phyloP scores from a whole-genome alignment of 2,888 invertebrate genomes.

The Rotaria macrura region DNA sequence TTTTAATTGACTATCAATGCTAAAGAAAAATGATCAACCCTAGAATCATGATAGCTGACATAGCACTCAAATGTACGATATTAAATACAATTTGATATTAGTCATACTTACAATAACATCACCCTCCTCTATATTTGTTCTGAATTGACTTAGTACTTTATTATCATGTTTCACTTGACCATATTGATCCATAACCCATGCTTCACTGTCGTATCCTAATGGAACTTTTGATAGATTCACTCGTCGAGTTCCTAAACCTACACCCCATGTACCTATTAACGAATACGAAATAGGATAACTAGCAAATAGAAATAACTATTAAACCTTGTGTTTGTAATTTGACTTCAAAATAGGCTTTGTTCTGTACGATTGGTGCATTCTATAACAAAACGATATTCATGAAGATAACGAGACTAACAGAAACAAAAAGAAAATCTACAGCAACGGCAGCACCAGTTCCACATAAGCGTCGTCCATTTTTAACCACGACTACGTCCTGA shows the following conservation, averaged over 20 bases:
- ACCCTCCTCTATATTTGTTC: constrained; percentile 68
- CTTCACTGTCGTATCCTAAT: constrained; percentile 72
- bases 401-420: neutral
- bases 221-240: constrained; percentile 74
- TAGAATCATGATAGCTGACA: no score
- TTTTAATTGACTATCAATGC: no score
- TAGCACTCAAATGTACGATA: no score
- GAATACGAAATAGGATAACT: neutral
- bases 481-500: constrained; percentile 86
- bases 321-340: constrained; percentile 84
- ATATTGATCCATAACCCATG: constrained; percentile 84
- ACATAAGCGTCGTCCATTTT: constrained; percentile 79
- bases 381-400: neutral
- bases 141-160: constrained; percentile 61
- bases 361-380: constrained; percentile 55
- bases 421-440: constrained; percentile 62
- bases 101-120: constrained; percentile 64
- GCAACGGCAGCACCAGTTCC: constrained; percentile 88
- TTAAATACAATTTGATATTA: no score
- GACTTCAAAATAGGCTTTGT: constrained; percentile 94
- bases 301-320: neutral
- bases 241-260: constrained; percentile 78
- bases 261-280: constrained; percentile 62
- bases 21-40: no score
- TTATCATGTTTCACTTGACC: constrained; percentile 74